Evolutionary conservation across 2,113 vertebrate genomes (phyloP), one percentile per base, ranked within the genome.

Genomic region (Eolophus roseicapilla): DNA sequence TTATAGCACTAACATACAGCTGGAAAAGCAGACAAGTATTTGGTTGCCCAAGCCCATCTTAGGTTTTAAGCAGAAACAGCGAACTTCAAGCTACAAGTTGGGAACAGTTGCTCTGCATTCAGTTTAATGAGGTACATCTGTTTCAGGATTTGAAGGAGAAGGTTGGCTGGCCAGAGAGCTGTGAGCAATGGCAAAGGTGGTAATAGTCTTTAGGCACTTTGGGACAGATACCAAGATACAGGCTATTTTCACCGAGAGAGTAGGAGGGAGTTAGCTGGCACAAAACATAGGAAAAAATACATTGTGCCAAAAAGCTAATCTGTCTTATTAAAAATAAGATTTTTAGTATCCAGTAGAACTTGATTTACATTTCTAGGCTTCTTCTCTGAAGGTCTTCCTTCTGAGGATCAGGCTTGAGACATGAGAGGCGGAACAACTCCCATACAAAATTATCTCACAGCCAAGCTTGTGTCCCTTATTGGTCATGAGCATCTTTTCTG

Each of bases 221-320:
- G 86, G 88, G 43, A 29, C 31, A 81, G 39, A 65, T 74, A 73
- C 35, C 59, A 70, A 83, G 86, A 70, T 76, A 43, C 21, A 62
- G 53, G n/a, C 49, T 94, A 29, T 95, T 96, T 90, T 80, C 71
- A 67, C 63, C 74, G 11, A 7, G 25, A 73, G 85, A 73, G 71
- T 55, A 67, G 79, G 79, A 94, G 79, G 75, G 41, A 80, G 70
- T 76, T 92, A 64, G 49, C 85, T 96, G 88, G 75, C 79, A 69
- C 60, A 43, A 79, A 79, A 71, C 13, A 19, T 12, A 68, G 57
- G 62, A 57, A 90, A 70, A 92, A 89, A 74, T 25, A 28, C 69
- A 55, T 79, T 29, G 19, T 57, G 39, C 44, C 41, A 33, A 88
- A 73, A 86, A 92, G 21, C 27, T 17, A 23, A 63, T 62, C 14